Conservation (phyloP, 2,888 invertebrate species). For the Lycocerus yunnanus region DNA sequence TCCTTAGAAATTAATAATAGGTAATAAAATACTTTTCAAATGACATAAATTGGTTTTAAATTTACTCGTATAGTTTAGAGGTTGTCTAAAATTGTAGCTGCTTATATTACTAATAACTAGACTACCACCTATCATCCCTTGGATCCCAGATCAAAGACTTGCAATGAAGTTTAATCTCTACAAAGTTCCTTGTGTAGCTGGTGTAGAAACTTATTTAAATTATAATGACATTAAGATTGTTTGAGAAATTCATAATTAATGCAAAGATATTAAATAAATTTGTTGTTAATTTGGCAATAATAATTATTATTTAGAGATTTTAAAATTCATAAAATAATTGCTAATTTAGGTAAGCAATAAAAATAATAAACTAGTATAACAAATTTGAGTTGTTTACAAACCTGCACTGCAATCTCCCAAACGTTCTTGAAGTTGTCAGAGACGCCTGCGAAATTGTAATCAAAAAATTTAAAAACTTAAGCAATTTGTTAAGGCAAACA, state of each 20-base stretch:
- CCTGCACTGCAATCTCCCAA: constrained; percentile 17
- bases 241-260: constrained; percentile 23
- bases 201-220: constrained; percentile 28
- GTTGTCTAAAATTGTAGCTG: constrained; percentile 28
- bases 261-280: constrained; percentile 10
- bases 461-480: constrained; percentile 7
- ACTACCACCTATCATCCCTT: constrained; percentile 29
- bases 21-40: neutral
- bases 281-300: neutral
- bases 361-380: neutral
- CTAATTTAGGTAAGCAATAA: neutral
- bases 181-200: constrained; percentile 24
- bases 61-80: constrained; percentile 10
- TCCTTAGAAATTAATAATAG: neutral
- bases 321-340: neutral
- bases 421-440: constrained; percentile 19
- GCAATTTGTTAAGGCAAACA: neutral
- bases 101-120: constrained; percentile 25
- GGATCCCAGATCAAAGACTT: constrained; percentile 28
- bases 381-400: constrained; percentile 7
- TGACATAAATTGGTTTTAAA: neutral
- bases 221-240: constrained; percentile 26
- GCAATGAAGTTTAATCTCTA: constrained; percentile 30
- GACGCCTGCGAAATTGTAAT: constrained; percentile 17
- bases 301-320: constrained; percentile 8